Percentiles rank a stretch among this genome's conserved stretches.
phyloP scores from a whole-genome alignment of 2,888 invertebrate species.

The Callimorpha dominula region DNA sequence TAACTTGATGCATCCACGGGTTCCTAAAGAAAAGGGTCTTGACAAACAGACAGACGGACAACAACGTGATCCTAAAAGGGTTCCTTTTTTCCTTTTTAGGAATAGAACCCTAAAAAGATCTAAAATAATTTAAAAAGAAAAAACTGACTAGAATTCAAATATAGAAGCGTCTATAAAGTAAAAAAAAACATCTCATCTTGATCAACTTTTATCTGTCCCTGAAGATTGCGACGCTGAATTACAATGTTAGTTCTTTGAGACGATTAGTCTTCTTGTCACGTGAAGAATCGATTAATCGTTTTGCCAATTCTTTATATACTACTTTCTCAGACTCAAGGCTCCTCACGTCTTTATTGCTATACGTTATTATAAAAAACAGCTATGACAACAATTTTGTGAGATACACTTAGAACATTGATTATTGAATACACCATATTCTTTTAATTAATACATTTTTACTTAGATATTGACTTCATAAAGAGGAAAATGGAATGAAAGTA shows the following conservation, averaged over 20 bases:
- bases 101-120: neutral
- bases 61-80: too few species aligned
- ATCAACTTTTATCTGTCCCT: constrained; percentile 1
- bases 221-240: neutral
- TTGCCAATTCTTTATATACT: neutral
- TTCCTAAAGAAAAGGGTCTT: too few species aligned
- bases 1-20: too few species aligned
- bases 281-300: constrained; percentile 1
- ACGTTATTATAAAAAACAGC: neutral
- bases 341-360: neutral
- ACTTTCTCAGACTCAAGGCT: neutral
- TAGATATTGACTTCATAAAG: too few species aligned
- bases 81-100: too few species aligned
- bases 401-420: neutral
- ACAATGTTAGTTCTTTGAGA: neutral
- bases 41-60: too few species aligned
- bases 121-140: neutral
- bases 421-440: neutral
- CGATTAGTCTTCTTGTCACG: constrained; percentile 4
- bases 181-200: neutral
- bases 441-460: too few species aligned
- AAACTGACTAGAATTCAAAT: neutral
- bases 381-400: neutral
- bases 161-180: neutral
- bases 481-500: too few species aligned